Evolutionary conservation across 1,140 invertebrate genomes (phyloP), one percentile per base, ranked within the genome.

Genomic region (Rhyacophila brunnea): DNA sequence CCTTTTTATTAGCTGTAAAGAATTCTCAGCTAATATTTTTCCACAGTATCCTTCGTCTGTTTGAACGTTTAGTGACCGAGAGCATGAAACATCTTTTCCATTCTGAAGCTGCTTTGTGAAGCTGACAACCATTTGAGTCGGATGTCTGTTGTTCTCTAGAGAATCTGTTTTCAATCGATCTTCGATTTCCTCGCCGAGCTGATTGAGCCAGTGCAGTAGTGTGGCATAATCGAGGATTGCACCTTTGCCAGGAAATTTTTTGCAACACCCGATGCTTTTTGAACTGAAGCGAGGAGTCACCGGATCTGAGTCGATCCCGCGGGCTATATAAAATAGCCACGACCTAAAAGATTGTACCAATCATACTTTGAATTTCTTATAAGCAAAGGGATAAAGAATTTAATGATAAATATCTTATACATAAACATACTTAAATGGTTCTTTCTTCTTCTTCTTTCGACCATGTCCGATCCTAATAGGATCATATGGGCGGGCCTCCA

Each of bases 251-350:
- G 85, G 83, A 74, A 99, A 97, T 66, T 91, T 93, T 79, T 98
- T 98, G 68, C 92, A 94, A 68, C 94, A 96, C 0, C 93, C 95
- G 65, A 98, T 95, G 32, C 93, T 97, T 74, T 98, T 97, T 1
- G 92, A 81, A 45, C 95, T 83, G 58, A 95, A 85, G 67, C 93
- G 81, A 0, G 87, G 81, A 54, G 81, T 87, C 0, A 98, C 95
- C 18, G 88, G 85, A 69, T 98, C 95, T 61, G 86, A 69, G 67
- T 98, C 94, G 58, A 93, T 85, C 7, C 96, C 96, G 60, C 87
- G 81, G 13, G 91, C 89, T 52, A 98, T 87, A 68, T 91, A 86
- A 71, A 90, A 91, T 10, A 99, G 71, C 92, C 92, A 96, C 10
- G 79, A 74, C 38, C 89, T 92, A 65, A 61, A 79, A 73, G 58